These are phyloP conservation scores for Drosophila nigromelanica DNA, from an alignment of 1,140 invertebrate genomes.

Conservation along the genomic window DNA sequence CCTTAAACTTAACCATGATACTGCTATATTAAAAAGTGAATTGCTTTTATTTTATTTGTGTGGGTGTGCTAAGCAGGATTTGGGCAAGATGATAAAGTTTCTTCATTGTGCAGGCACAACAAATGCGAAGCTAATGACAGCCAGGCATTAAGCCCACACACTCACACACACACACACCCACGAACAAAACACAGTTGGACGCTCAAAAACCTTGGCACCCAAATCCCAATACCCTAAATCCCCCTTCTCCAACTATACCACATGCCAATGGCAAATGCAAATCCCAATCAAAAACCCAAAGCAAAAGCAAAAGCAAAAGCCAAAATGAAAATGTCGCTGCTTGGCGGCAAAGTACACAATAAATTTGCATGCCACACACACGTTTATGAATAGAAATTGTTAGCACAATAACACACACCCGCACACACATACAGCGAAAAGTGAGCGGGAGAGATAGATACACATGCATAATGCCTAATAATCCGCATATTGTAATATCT, in stretches of 20 bases:
- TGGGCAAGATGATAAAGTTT: slow-evolving; percentile 14
- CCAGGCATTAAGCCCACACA: slow-evolving; percentile 23
- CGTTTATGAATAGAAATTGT: slow-evolving; percentile 80
- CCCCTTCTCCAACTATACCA: slow-evolving; percentile 10
- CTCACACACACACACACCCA: slow-evolving; percentile 8
- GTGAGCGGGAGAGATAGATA: slow-evolving; percentile 9
- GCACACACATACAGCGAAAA: slow-evolving; percentile 8
- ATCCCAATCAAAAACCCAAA: slow-evolving; percentile 70
- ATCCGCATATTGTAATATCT: slow-evolving; percentile 81
- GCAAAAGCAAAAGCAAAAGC: slow-evolving; percentile 7
- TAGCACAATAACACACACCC: slow-evolving; percentile 65
- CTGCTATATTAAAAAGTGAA: neutral
- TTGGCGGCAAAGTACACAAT: slow-evolving; percentile 73
- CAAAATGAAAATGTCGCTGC: slow-evolving; percentile 61
- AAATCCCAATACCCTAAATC: slow-evolving; percentile 49
- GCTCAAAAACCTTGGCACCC: slow-evolving; percentile 66
- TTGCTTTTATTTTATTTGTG: neutral
- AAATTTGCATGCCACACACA: slow-evolving; percentile 75
- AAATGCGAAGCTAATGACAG: slow-evolving; percentile 70
- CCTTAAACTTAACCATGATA: no score
- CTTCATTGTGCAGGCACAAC: slow-evolving; percentile 32
- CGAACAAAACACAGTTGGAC: slow-evolving; percentile 9
- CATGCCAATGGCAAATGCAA: slow-evolving; percentile 62
- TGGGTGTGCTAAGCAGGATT: slow-evolving; percentile 9
- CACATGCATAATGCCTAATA: slow-evolving; percentile 79